Evolutionary conservation across 2,888 invertebrate species (phyloP).

Genomic region (Strigamia maritima): DNA sequence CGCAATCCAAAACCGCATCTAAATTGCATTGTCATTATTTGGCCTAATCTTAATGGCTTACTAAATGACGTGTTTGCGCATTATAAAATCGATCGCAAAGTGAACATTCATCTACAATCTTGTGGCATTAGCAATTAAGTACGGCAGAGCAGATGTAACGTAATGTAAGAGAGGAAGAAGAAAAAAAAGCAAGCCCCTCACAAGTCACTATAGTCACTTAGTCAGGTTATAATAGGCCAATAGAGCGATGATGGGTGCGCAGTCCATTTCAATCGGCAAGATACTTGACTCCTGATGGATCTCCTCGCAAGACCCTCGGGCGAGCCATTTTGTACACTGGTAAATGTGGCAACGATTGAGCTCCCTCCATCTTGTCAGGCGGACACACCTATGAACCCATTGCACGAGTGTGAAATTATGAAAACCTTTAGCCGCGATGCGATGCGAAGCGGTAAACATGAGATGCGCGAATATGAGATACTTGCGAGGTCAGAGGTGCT

Average conservation of each 20-base stretch:
- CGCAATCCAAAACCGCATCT: too few relatives aligned
- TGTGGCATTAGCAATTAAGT: neutral
- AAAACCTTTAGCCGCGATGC: neutral
- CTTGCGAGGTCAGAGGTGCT: neutral
- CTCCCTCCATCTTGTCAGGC: slow-evolving; percentile 10
- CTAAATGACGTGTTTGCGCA: too few relatives aligned
- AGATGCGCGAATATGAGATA: slow-evolving; percentile 23
- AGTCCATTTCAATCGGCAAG: slow-evolving; percentile 12
- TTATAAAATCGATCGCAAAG: too few relatives aligned
- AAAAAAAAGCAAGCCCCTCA: neutral
- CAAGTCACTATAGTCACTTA: too few relatives aligned
- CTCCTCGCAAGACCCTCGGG: neutral
- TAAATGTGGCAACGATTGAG: neutral
- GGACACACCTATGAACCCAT: slow-evolving; percentile 8
- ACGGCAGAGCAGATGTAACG: neutral
- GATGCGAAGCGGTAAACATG: slow-evolving; percentile 2
- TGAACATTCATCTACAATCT: neutral
- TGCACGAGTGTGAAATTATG: slow-evolving; percentile 8
- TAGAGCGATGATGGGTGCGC: neutral
- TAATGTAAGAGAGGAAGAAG: too few relatives aligned
- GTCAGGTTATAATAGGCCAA: too few relatives aligned
- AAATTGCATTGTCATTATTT: too few relatives aligned
- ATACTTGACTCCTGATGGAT: slow-evolving; percentile 23
- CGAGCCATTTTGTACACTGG: neutral
- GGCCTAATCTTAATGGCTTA: too few relatives aligned